These are phyloP conservation scores for Centropus bengalensis DNA, from an alignment of 2,113 vertebrate species.

Conservation along the genomic window DNA sequence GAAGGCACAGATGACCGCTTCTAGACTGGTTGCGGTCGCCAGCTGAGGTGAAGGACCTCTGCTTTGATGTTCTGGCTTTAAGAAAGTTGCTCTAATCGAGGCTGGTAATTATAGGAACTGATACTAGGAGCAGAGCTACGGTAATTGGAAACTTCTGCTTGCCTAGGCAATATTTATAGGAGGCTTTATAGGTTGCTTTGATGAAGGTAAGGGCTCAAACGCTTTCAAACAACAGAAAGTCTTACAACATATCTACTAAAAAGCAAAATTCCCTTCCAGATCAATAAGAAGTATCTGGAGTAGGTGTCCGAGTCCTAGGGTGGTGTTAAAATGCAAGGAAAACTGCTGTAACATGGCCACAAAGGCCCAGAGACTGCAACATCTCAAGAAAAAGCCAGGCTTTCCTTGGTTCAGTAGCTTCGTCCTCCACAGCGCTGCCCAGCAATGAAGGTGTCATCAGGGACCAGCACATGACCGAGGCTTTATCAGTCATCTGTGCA, in stretches of 20 bases:
- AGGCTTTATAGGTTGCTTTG: not conserved
- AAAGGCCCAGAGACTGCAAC: not conserved
- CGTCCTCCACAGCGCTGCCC: not conserved
- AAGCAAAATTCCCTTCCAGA: not conserved
- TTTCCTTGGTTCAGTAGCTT: not conserved
- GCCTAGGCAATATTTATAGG: not conserved
- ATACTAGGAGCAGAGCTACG: not conserved
- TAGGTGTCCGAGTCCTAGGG: not conserved
- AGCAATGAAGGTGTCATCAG: not conserved
- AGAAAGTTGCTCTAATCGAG: not conserved
- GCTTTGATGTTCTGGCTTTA: not conserved
- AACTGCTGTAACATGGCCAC: not conserved
- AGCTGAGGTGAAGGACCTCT: not conserved
- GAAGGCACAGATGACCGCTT: not conserved
- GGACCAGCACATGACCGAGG: not conserved
- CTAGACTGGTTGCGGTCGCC: not conserved
- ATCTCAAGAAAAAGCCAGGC: not conserved
- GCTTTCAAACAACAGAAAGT: not conserved
- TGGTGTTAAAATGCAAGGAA: not conserved
- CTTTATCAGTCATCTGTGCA: not conserved
- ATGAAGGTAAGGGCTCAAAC: not conserved
- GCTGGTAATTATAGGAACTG: not conserved
- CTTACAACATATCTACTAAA: not conserved
- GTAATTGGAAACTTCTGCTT: not conserved
- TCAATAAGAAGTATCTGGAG: not conserved